These are phyloP conservation scores for Mobula hypostoma DNA, from an alignment of 2,113 vertebrate species.

Conservation along the genomic window DNA sequence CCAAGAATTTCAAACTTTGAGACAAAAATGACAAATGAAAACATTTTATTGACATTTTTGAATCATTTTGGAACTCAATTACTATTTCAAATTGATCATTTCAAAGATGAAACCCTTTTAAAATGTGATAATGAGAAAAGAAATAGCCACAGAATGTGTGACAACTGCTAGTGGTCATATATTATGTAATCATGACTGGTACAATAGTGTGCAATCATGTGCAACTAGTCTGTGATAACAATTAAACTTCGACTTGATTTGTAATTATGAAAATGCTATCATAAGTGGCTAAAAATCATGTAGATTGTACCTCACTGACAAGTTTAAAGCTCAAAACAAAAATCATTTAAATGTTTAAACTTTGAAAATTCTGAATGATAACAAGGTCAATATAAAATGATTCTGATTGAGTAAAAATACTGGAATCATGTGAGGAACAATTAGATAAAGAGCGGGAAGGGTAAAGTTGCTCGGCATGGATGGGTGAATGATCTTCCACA, in stretches of 20 bases:
- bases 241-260: constrained; percentile 7
- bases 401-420: background rate
- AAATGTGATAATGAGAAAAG: background rate
- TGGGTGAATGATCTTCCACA: background rate
- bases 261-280: background rate
- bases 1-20: background rate
- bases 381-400: background rate
- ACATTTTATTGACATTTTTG: background rate
- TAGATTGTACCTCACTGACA: background rate
- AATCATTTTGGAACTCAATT: background rate
- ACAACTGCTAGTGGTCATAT: background rate
- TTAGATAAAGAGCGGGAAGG: background rate
- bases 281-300: background rate
- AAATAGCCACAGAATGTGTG: background rate
- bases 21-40: background rate
- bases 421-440: background rate
- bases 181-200: background rate
- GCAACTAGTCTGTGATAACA: background rate
- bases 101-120: background rate
- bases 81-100: background rate
- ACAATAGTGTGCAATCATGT: background rate
- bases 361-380: background rate
- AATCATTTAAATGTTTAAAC: background rate
- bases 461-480: background rate
- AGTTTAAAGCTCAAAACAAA: background rate